Percentiles rank a stretch among this genome's conserved stretches.
These are phyloP conservation scores for Oophaga sylvatica DNA, from an alignment of 2,797 vertebrate genomes.

Conservation along the genomic window DNA sequence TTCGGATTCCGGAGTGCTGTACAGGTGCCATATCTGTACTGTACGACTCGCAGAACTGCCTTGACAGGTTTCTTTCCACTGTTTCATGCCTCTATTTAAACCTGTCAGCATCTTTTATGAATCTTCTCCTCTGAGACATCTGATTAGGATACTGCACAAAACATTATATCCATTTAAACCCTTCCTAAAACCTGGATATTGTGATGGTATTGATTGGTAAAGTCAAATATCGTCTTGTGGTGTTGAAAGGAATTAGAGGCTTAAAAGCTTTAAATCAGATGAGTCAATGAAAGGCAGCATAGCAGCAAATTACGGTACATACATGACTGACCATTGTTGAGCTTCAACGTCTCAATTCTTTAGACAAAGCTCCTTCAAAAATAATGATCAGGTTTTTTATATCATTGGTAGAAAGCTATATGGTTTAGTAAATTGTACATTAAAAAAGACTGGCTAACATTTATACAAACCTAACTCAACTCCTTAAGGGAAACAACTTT, in stretches of 20 bases:
- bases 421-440: background rate
- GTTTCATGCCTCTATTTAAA: background rate
- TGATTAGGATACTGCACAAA: constrained; percentile 4
- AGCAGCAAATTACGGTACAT: background rate
- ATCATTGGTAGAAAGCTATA: background rate
- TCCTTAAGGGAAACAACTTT: too few species aligned
- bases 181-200: constrained; percentile 19
- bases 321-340: background rate
- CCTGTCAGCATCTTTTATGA: background rate
- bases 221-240: background rate
- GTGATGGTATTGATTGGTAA: constrained; percentile 7
- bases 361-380: background rate
- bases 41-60: background rate
- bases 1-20: background rate
- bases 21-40: background rate
- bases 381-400: background rate
- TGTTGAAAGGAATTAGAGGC: constrained; percentile 8
- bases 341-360: background rate
- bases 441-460: background rate
- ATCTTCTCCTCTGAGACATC: background rate
- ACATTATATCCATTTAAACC: background rate
- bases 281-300: constrained; percentile 3
- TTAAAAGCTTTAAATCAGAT: constrained; percentile 10
- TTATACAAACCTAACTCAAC: background rate
- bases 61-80: background rate